Conservation (phyloP, 2,797 vertebrate genomes). For the Xerus rutilus region DNA sequence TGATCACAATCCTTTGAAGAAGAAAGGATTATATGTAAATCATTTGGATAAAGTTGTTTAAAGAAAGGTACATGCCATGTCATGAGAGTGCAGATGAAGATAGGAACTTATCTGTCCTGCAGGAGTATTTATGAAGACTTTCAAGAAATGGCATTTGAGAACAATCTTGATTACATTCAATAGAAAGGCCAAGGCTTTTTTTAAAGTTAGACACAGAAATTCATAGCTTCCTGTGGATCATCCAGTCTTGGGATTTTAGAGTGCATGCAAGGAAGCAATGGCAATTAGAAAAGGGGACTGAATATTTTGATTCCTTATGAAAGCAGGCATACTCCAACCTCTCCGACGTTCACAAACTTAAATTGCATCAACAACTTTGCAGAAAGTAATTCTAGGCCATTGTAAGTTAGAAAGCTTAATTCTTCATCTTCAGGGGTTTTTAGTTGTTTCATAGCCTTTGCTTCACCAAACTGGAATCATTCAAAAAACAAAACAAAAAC, state of each 20-base stretch:
- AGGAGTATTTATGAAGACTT: background rate
- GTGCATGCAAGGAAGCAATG: background rate
- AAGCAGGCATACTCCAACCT: background rate
- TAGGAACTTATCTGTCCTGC: background rate
- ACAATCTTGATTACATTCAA: slow-evolving; percentile 45
- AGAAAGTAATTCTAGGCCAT: background rate
- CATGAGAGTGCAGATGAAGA: background rate
- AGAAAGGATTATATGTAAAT: background rate
- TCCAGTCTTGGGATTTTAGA: background rate
- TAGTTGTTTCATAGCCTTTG: background rate
- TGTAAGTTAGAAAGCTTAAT: background rate
- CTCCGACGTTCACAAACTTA: slow-evolving; percentile 29
- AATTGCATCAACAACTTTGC: background rate
- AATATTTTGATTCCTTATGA: background rate
- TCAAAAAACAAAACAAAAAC: background rate
- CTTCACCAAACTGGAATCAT: background rate
- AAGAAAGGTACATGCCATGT: background rate
- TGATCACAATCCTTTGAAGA: background rate
- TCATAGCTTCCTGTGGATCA: background rate
- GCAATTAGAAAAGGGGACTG: background rate
- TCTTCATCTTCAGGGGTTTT: background rate
- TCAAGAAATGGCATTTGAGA: background rate
- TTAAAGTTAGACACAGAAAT: background rate
- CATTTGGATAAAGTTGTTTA: slow-evolving; percentile 4
- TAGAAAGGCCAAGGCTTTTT: background rate